Evolutionary conservation across 2,888 invertebrate species (phyloP).

Genomic region (Drosophila longiperda): DNA sequence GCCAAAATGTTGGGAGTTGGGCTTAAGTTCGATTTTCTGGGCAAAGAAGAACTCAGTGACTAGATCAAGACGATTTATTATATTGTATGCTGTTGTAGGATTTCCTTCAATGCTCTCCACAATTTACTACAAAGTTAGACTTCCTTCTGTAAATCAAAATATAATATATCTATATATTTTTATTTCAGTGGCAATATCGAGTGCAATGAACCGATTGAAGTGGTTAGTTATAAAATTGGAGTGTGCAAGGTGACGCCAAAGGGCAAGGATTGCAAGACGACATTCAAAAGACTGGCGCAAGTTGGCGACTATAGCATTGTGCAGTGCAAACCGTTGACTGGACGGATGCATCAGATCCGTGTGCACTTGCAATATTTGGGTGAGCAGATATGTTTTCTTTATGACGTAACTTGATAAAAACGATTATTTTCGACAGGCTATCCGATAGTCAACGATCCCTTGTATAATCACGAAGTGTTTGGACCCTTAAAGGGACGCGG

Average conservation of each 20-base stretch:
- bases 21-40: too few relatives aligned
- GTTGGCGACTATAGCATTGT: constrained; percentile 96
- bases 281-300: constrained; percentile 94
- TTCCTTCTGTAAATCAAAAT: neutral
- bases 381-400: constrained; percentile 74
- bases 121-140: neutral
- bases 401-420: neutral
- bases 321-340: constrained; percentile 96
- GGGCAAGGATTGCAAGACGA: constrained; percentile 96
- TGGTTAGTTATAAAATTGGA: constrained; percentile 96
- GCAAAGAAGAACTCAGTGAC: too few relatives aligned
- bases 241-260: constrained; percentile 95
- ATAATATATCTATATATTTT: neutral
- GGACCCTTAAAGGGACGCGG: constrained; percentile 96
- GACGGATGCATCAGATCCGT: constrained; percentile 98
- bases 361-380: constrained; percentile 98
- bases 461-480: constrained; percentile 98
- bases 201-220: constrained; percentile 95
- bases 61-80: neutral
- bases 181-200: constrained; percentile 90
- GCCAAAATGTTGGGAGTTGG: too few relatives aligned
- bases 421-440: constrained; percentile 87
- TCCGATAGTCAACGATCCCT: constrained; percentile 98
- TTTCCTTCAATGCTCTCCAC: too few relatives aligned
- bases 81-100: neutral